Evolutionary conservation across 2,888 invertebrate species (phyloP), one percentile per base, ranked within the genome.

Genomic region (Thymelicus sylvestris): DNA sequence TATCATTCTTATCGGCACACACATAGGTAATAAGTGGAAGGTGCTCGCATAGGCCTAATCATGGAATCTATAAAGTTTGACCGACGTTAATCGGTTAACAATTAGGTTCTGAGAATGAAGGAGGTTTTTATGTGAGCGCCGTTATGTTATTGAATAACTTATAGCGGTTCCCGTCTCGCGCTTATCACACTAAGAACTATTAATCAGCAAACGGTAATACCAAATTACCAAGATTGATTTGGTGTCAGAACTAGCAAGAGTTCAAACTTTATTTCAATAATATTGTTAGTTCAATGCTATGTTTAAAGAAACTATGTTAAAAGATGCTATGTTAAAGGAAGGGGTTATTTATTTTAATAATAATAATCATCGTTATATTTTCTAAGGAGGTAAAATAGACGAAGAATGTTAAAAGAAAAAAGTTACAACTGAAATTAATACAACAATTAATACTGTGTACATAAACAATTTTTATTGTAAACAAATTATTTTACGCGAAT

Each of bases 71-170:
- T 41, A 61, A 57, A 44, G 52, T 62, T 67, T 67, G 67, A 67
- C 55, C 19, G 52, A 67, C 67, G 67, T 55, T 67, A 67, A 67
- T 67, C 55, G 61, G 55, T 31, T 67, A 62, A 41, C 55, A 67
- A 67, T 67, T 67, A 62, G 52, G 24, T 67, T 67, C 67, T 50
- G 41, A 67, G 67, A 67, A 67, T 48, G 61, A 41, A 38, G 57
- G 12, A 38, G 31, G 8, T 67, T 67, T 61, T 62, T 50, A 67
- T 50, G 41, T 15, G n/a, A 52, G 52, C 6, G 61, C 67, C 67
- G 67, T 60, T 67, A 67, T 60, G 39, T 67, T 67, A 50, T 44
- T 67, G 52, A 67, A 67, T 67, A 52, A 47, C 48, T 48, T 6
- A 48, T 48, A 48, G 48, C 48, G 48, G 48, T n/a, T 47, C 48